Evolutionary conservation across 2,888 invertebrate species (phyloP).

Genomic region (Drosophila atripex): DNA sequence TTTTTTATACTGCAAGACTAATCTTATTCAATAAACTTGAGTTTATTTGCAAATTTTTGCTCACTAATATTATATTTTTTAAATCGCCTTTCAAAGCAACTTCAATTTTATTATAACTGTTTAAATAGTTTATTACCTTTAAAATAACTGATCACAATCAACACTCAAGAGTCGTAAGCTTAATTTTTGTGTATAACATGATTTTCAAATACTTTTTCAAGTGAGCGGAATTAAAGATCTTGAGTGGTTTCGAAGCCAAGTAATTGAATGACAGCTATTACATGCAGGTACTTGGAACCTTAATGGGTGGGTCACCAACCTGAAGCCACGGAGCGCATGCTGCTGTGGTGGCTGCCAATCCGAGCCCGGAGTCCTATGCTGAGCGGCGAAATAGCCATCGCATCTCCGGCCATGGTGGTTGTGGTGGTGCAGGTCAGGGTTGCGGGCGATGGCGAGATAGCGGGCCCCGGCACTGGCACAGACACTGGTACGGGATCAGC

Average conservation of each 20-base stretch:
- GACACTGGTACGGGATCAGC: slow-evolving; percentile 4
- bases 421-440: slow-evolving; percentile 65
- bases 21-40: neutral
- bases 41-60: no score
- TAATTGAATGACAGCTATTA: slow-evolving; percentile 3
- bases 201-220: slow-evolving; percentile 5
- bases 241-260: slow-evolving; percentile 7
- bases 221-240: slow-evolving; percentile 24
- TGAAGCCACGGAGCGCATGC: slow-evolving; percentile 83
- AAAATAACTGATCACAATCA: neutral
- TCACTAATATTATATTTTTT: neutral
- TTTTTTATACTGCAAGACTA: neutral
- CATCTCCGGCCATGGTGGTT: slow-evolving; percentile 66
- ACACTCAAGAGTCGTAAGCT: slow-evolving; percentile 3
- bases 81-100: neutral
- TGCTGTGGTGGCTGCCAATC: slow-evolving; percentile 78
- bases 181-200: slow-evolving; percentile 14
- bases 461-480: slow-evolving; percentile 22
- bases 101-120: neutral
- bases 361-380: slow-evolving; percentile 73
- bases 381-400: slow-evolving; percentile 53
- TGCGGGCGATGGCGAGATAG: slow-evolving; percentile 48
- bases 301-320: slow-evolving; percentile 68
- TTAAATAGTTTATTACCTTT: neutral
- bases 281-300: slow-evolving; percentile 6